Conservation (phyloP, 2,797 vertebrate species). For the Falco cherrug region DNA sequence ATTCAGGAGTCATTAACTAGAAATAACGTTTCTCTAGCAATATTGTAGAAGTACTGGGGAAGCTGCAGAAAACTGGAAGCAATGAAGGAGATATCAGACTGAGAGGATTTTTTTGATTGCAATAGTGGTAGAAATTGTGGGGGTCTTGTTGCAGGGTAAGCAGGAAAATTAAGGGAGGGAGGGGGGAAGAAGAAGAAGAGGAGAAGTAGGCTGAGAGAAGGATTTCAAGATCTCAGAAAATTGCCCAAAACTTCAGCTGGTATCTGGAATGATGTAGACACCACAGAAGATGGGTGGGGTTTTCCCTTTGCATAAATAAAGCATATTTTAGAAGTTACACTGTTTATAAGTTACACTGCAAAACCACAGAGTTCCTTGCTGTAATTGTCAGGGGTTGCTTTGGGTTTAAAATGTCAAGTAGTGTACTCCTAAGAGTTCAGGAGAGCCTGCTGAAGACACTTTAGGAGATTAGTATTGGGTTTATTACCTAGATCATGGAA, state of each 20-base stretch:
- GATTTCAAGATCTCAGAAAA: not conserved
- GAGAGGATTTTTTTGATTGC: not conserved
- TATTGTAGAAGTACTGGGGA: not conserved
- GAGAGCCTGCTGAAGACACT: not conserved
- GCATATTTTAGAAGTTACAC: not conserved
- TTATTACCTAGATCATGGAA: not conserved
- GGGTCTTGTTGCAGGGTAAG: not conserved
- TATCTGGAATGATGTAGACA: not conserved
- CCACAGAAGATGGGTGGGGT: not conserved
- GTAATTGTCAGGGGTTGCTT: not conserved
- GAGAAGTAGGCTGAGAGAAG: not conserved
- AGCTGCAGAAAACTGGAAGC: not conserved
- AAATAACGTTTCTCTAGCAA: not conserved
- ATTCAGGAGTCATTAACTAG: not conserved
- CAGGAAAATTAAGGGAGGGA: not conserved
- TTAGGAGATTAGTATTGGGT: not conserved
- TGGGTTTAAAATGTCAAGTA: not conserved
- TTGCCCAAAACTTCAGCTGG: not conserved
- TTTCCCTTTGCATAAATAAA: not conserved
- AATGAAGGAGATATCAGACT: not conserved
- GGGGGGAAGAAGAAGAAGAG: too few species aligned
- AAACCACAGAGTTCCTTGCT: not conserved
- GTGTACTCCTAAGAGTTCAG: not conserved
- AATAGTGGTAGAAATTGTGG: not conserved
- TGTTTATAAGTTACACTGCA: not conserved